Conservation (phyloP, 2,797 vertebrate genomes). For the Chaetophractus vellerosus region DNA sequence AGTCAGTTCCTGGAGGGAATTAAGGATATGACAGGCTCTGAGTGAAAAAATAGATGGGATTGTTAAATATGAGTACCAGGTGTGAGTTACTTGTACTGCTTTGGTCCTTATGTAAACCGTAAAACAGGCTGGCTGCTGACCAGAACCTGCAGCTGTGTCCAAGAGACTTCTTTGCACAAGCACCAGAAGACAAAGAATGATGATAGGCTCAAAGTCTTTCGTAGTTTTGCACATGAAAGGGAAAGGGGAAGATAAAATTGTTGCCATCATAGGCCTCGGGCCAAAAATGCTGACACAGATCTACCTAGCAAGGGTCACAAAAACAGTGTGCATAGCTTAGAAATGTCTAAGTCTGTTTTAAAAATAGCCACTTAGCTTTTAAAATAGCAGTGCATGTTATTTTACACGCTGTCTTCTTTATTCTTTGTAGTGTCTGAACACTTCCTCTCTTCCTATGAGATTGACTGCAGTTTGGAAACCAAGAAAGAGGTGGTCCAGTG, state of each 20-base stretch:
- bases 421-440: slow-evolving; percentile 94
- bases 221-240: slow-evolving; percentile 19
- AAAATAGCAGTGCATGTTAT: not conserved
- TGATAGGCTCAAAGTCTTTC: not conserved
- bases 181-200: slow-evolving; percentile 17
- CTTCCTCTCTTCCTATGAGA: slow-evolving; percentile 95
- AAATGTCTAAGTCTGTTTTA: slow-evolving; percentile 19
- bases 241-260: slow-evolving; percentile 48
- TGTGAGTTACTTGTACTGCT: slow-evolving; percentile 61
- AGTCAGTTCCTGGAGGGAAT: slow-evolving; percentile 4
- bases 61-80: slow-evolving; percentile 70
- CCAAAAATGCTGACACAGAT: not conserved
- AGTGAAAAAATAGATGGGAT: slow-evolving; percentile 18
- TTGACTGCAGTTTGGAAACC: slow-evolving; percentile 93
- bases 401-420: not conserved
- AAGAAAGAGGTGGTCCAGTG: slow-evolving; percentile 96
- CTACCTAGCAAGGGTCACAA: not conserved
- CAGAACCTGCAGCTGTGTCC: not conserved
- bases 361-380: not conserved
- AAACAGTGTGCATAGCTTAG: not conserved
- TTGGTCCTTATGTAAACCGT: slow-evolving; percentile 37
- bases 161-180: not conserved
- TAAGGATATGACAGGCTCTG: slow-evolving; percentile 24
- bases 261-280: not conserved
- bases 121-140: slow-evolving; percentile 46